phyloP scores from a whole-genome alignment of 1,140 invertebrate species.

The Drosophila equinoxialis region DNA sequence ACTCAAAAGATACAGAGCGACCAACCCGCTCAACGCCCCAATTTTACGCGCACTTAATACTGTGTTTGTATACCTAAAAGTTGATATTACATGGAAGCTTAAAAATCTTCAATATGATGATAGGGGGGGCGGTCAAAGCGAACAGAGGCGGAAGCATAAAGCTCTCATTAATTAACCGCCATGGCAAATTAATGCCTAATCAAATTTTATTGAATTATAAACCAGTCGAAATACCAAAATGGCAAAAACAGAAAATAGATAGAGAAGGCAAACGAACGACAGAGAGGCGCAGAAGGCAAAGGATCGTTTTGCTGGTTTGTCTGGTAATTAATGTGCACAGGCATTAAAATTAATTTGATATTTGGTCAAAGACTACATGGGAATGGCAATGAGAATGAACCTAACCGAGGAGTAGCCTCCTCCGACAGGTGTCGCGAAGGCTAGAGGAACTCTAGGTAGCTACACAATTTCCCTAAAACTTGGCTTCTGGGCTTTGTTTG shows the following conservation, averaged over 20 bases:
- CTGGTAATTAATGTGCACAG: slow-evolving; percentile 58
- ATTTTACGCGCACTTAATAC: slow-evolving; percentile 67
- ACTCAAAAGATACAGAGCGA: slow-evolving; percentile 52
- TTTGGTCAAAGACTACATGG: slow-evolving; percentile 29
- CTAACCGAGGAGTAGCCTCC: slow-evolving; percentile 21
- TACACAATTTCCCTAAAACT: not conserved
- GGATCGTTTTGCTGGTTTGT: slow-evolving; percentile 12
- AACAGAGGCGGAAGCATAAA: slow-evolving; percentile 44
- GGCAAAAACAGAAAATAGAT: not conserved
- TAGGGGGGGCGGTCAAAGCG: slow-evolving; percentile 15
- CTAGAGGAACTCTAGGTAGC: not conserved
- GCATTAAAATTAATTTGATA: slow-evolving; percentile 69
- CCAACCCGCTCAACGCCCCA: slow-evolving; percentile 52
- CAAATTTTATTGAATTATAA: slow-evolving; percentile 82
- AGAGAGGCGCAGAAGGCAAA: not conserved
- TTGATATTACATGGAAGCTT: slow-evolving; percentile 60
- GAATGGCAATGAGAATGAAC: slow-evolving; percentile 19
- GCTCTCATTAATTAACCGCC: slow-evolving; percentile 75
- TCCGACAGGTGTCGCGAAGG: slow-evolving; percentile 1
- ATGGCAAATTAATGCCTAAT: slow-evolving; percentile 80
- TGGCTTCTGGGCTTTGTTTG: not conserved
- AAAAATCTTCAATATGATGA: slow-evolving; percentile 51
- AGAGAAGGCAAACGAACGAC: not conserved
- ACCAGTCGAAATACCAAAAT: slow-evolving; percentile 64
- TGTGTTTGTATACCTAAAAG: slow-evolving; percentile 69